Conservation (phyloP, 2,888 invertebrate genomes). For the Ochropleura leucogaster region DNA sequence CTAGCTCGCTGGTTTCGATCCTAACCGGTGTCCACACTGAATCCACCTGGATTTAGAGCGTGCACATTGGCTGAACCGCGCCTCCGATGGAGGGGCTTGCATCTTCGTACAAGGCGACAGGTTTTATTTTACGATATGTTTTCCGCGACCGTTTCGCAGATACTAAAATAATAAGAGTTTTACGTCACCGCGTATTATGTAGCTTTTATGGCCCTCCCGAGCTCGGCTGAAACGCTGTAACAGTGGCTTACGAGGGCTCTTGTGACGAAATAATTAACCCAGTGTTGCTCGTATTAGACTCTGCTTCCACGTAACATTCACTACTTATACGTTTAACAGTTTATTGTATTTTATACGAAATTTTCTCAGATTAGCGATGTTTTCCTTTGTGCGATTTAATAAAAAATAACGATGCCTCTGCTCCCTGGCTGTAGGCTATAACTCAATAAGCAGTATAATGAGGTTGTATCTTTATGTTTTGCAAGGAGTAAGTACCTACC, state of each 20-base stretch:
- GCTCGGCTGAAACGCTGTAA: constrained; percentile 87
- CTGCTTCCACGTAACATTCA: constrained; percentile 77
- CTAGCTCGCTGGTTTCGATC: constrained; percentile 84
- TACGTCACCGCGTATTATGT: constrained; percentile 89
- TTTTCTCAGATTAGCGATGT: constrained; percentile 61
- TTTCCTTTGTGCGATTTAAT: constrained; percentile 48
- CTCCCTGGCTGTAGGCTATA: constrained; percentile 63
- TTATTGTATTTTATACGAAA: constrained; percentile 72
- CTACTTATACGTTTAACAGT: constrained; percentile 77
- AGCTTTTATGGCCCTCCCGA: constrained; percentile 86
- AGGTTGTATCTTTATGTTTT: constrained; percentile 68
- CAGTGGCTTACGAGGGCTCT: constrained; percentile 88
- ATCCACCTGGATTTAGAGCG: constrained; percentile 87
- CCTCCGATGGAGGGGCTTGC: constrained; percentile 78
- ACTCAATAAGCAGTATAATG: constrained; percentile 67
- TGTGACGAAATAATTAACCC: constrained; percentile 89
- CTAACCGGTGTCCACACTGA: constrained; percentile 87
- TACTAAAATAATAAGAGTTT: constrained; percentile 90
- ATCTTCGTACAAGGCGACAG: constrained; percentile 80
- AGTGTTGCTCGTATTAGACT: constrained; percentile 85
- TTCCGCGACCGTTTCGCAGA: constrained; percentile 88
- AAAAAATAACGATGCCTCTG: constrained; percentile 62
- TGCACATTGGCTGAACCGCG: constrained; percentile 80
- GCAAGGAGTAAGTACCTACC: constrained; percentile 48
- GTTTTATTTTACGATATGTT: constrained; percentile 89